Evolutionary conservation across 30 jellyfish, hydroid and myxozoan species (phyloP).

Genomic region (Morbakka virulenta): DNA sequence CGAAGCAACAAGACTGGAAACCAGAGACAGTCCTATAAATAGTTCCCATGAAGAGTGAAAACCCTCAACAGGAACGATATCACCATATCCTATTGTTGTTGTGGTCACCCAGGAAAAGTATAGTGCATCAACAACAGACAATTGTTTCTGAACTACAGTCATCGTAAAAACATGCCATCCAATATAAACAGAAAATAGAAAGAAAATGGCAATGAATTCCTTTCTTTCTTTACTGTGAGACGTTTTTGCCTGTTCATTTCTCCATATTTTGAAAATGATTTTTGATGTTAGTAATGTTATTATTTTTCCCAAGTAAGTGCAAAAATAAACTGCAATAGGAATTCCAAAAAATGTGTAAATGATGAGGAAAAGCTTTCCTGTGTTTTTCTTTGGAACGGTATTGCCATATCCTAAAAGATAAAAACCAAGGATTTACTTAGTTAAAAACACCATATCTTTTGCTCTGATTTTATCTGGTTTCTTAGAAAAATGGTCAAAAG

Average conservation of each 20-base stretch:
- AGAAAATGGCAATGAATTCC: too few species aligned
- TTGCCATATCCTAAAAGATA: background rate
- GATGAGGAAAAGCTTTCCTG: background rate
- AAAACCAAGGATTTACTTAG: too few species aligned
- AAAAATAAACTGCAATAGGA: background rate
- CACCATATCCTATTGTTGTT: background rate
- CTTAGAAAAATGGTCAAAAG: too few species aligned
- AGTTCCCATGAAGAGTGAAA: background rate
- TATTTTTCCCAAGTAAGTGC: background rate
- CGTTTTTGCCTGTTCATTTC: background rate
- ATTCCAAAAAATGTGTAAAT: background rate
- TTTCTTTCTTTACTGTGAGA: background rate
- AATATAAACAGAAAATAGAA: background rate
- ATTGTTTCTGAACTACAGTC: background rate
- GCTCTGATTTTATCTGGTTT: too few species aligned
- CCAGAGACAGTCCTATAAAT: background rate
- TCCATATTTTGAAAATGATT: background rate
- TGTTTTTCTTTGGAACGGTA: background rate
- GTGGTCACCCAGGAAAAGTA: background rate
- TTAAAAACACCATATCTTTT: too few species aligned
- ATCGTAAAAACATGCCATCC: background rate
- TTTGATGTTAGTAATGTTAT: background rate
- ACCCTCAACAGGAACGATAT: background rate
- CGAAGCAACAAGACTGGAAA: background rate
- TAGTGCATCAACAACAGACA: background rate